phyloP scores from a whole-genome alignment of 2,113 vertebrate species.

The Seriola dumerili region DNA sequence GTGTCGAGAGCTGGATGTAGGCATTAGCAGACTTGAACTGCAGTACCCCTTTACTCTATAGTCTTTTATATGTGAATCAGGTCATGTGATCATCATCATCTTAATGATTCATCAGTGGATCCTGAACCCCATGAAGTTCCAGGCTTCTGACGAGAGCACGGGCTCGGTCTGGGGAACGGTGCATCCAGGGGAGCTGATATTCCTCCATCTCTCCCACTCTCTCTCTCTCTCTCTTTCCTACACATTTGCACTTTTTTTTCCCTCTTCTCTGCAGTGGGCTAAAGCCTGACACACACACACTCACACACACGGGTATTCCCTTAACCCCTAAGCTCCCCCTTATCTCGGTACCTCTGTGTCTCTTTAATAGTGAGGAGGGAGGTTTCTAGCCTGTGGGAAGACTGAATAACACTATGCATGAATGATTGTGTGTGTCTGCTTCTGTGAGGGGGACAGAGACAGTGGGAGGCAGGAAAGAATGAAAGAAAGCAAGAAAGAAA shows the following conservation, averaged over 20 bases:
- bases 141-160: constrained; percentile 22
- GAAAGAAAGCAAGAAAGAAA: background rate
- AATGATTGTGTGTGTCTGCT: constrained; percentile 15
- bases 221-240: constrained; percentile 10
- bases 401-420: constrained; percentile 25
- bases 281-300: background rate
- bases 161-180: constrained; percentile 14
- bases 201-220: constrained; percentile 34
- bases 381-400: constrained; percentile 22
- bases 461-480: background rate
- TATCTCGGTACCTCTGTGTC: constrained; percentile 48
- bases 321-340: constrained; percentile 33
- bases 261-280: constrained; percentile 16
- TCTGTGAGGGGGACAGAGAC: background rate
- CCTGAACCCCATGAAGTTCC: constrained; percentile 1
- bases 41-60: background rate
- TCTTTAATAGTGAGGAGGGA: constrained; percentile 34
- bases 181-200: constrained; percentile 30
- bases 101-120: constrained; percentile 30
- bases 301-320: constrained; percentile 25
- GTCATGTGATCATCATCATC: constrained; percentile 16
- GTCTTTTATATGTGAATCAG: background rate
- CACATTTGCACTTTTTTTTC: constrained; percentile 1
- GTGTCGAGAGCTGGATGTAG: background rate
- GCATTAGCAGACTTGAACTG: background rate